Evolutionary conservation across 2,888 invertebrate species (phyloP).

Genomic region (Dolichopus griseipennis): DNA sequence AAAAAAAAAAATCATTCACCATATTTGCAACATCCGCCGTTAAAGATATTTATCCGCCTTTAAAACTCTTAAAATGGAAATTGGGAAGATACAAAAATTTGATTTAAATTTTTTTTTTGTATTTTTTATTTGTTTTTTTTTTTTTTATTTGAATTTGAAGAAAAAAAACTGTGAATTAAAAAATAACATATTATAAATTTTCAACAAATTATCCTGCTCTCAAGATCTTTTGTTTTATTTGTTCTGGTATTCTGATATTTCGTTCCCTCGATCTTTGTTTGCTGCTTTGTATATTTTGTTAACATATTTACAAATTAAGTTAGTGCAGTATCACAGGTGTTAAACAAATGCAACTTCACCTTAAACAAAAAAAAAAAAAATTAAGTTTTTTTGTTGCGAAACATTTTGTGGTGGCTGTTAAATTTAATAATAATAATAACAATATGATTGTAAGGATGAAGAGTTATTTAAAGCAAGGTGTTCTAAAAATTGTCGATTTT

Average conservation of each 20-base stretch:
- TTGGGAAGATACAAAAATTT: neutral
- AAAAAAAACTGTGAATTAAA: neutral
- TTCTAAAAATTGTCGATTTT: neutral
- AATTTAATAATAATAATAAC: neutral
- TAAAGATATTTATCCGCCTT: neutral
- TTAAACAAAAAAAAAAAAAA: neutral
- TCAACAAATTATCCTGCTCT: neutral
- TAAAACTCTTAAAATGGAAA: slow-evolving; percentile 2
- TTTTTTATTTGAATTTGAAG: neutral
- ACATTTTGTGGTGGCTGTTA: neutral
- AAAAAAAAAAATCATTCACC: slow-evolving; percentile 1
- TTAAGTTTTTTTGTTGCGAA: neutral
- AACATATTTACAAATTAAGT: slow-evolving; percentile 6
- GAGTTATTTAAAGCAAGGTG: neutral
- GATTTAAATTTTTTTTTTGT: too few species aligned
- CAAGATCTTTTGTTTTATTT: slow-evolving; percentile 2
- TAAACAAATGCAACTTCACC: neutral
- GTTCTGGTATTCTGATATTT: neutral
- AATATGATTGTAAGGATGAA: neutral
- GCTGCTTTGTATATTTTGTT: neutral
- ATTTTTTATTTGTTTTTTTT: neutral
- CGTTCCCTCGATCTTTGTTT: too few species aligned
- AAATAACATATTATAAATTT: slow-evolving; percentile 3
- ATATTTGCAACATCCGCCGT: neutral
- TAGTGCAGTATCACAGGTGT: slow-evolving; percentile 4